Percentiles rank a stretch among this genome's conserved stretches.
phyloP scores from a whole-genome alignment of 2,797 vertebrate genomes.

The Mallotus villosus region DNA sequence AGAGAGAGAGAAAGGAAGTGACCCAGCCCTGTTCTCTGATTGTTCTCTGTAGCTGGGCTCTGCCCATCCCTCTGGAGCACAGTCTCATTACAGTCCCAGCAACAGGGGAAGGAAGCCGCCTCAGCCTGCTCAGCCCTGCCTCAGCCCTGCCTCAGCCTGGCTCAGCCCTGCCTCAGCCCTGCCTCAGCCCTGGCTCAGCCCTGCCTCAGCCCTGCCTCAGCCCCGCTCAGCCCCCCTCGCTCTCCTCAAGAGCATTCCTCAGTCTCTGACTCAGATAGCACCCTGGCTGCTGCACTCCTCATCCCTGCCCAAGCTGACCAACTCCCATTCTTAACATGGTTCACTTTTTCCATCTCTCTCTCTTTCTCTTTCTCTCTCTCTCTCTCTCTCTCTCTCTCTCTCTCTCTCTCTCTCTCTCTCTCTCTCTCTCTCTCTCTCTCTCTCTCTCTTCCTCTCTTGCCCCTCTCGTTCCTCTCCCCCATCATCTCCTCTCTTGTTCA shows the following conservation, averaged over 20 bases:
- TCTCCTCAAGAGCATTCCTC: slow-evolving; percentile 42
- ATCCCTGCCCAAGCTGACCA: slow-evolving; percentile 15
- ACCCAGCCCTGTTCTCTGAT: slow-evolving; percentile 66
- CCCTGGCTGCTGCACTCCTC: slow-evolving; percentile 28
- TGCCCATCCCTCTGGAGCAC: slow-evolving; percentile 68
- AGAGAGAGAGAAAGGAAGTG: slow-evolving; percentile 60
- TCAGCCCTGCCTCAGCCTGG: slow-evolving; percentile 50
- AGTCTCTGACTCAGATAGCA: slow-evolving; percentile 48
- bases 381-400: background rate
- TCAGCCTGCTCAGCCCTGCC: slow-evolving; percentile 61
- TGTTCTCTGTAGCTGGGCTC: slow-evolving; percentile 56
- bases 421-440: slow-evolving; percentile 10
- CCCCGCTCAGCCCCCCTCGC: slow-evolving; percentile 30
- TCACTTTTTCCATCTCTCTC: slow-evolving; percentile 10
- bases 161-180: slow-evolving; percentile 29
- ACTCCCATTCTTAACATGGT: slow-evolving; percentile 14
- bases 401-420: background rate
- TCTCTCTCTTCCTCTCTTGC: background rate
- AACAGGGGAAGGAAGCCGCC: slow-evolving; percentile 61
- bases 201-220: background rate
- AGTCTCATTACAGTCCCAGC: slow-evolving; percentile 52
- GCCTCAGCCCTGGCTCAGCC: too few relatives aligned
- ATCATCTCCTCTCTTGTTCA: slow-evolving; percentile 15
- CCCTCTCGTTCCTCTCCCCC: background rate
- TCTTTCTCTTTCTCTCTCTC: background rate